Evolutionary conservation across 1,140 invertebrate species (phyloP).

Genomic region (Manduca sexta): DNA sequence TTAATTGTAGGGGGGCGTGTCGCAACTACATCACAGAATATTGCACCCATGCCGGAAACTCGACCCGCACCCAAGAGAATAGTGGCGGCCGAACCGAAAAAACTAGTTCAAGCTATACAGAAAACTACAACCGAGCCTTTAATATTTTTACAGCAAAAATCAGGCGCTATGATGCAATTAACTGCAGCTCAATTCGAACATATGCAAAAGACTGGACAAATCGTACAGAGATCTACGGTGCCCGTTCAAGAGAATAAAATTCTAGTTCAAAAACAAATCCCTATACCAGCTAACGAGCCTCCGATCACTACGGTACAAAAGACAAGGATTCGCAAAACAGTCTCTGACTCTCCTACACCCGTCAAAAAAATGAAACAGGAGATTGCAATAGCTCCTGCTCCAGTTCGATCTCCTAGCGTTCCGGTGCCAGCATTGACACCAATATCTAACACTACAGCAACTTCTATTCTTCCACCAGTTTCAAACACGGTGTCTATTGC

Average conservation of each 20-base stretch:
- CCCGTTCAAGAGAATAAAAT: conserved; percentile 45
- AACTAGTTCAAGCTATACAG: conserved; percentile 49
- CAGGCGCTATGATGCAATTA: conserved; percentile 61
- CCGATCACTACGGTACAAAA: conserved; percentile 32
- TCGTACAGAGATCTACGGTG: conserved; percentile 48
- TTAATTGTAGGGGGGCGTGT: conserved; percentile 62
- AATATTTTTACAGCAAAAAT: conserved; percentile 64
- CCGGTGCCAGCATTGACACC: conserved; percentile 24
- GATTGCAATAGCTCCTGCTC: conserved; percentile 40
- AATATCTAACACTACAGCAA: conserved; percentile 23
- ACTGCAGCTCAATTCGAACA: conserved; percentile 68
- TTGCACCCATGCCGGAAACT: conserved; percentile 59
- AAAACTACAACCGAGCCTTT: conserved; percentile 49
- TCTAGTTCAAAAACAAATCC: conserved; percentile 56
- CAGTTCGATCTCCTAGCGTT: conserved; percentile 8
- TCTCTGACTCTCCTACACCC: conserved; percentile 33
- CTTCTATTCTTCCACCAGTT: conserved; percentile 22
- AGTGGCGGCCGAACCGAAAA: conserved; percentile 45
- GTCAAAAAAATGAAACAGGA: conserved; percentile 54
- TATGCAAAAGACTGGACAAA: conserved; percentile 64
- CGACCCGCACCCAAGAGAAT: conserved; percentile 47
- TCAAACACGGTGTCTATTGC: conserved; percentile 26
- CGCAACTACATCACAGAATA: conserved; percentile 62
- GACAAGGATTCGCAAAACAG: conserved; percentile 37
- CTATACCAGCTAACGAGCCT: conserved; percentile 36